These are phyloP conservation scores for Criorhina ranunculi DNA, from an alignment of 2,888 invertebrate genomes.

Conservation along the genomic window DNA sequence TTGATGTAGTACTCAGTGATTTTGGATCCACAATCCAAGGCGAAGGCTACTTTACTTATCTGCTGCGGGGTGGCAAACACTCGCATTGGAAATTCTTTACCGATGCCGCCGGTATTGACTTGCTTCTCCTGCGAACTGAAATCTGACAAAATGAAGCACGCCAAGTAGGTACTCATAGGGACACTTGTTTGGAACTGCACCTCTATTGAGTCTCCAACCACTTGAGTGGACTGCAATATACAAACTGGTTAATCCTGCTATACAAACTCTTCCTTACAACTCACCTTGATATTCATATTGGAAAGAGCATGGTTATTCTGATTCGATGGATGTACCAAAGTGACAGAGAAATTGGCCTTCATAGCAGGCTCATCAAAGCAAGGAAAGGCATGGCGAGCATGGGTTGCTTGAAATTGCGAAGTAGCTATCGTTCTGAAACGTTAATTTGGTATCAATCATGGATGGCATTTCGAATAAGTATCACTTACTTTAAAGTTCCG, in stretches of 20 bases:
- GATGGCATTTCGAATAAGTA: no score
- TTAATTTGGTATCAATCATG: neutral
- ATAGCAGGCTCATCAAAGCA: constrained; percentile 97
- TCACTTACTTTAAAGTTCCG: constrained; percentile 77
- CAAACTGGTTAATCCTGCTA: constrained; percentile 22
- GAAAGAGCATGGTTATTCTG: constrained; percentile 90
- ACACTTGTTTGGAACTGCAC: constrained; percentile 92
- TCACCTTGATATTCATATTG: constrained; percentile 91
- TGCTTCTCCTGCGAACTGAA: constrained; percentile 86
- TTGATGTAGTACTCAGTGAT: constrained; percentile 92
- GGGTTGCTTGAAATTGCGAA: constrained; percentile 98
- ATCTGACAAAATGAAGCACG: constrained; percentile 96
- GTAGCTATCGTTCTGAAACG: constrained; percentile 91
- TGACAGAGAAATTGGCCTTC: constrained; percentile 94
- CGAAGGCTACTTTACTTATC: constrained; percentile 90
- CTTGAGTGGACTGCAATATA: constrained; percentile 57
- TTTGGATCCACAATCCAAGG: constrained; percentile 89
- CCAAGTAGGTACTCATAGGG: constrained; percentile 96
- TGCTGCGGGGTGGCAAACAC: constrained; percentile 91
- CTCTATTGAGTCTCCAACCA: constrained; percentile 86
- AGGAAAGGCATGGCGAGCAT: constrained; percentile 96
- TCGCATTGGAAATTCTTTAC: constrained; percentile 87
- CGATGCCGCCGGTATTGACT: constrained; percentile 86
- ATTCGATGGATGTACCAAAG: constrained; percentile 89
- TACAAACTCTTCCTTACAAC: neutral